Conservation (phyloP, 1,140 invertebrate genomes). For the Scaptomyza graminum region DNA sequence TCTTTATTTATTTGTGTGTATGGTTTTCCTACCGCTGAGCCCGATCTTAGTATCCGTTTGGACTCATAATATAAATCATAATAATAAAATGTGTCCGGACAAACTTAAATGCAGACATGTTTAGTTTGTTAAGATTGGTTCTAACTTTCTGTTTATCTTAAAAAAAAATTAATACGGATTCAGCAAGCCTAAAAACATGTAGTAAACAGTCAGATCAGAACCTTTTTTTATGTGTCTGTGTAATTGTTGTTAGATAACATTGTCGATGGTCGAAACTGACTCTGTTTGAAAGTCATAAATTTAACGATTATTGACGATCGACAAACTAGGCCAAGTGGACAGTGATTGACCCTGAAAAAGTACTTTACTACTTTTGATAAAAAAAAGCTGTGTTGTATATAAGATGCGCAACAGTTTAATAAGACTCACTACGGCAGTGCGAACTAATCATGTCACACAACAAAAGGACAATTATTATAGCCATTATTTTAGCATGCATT, state of each 20-base stretch:
- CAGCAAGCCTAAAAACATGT: too few species aligned
- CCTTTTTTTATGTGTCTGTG: too few species aligned
- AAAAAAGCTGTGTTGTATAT: background rate
- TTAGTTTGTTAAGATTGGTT: too few species aligned
- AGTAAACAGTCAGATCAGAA: too few species aligned
- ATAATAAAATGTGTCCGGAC: too few species aligned
- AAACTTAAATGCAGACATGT: too few species aligned
- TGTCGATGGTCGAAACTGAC: conserved; percentile 23
- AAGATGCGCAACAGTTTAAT: conserved; percentile 2
- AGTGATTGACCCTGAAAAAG: conserved; percentile 33
- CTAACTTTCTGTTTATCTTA: too few species aligned
- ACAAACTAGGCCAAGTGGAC: conserved; percentile 71
- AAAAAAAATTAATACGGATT: too few species aligned
- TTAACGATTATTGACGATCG: conserved; percentile 38
- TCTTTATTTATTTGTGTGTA: too few species aligned
- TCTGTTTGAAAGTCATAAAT: conserved; percentile 17
- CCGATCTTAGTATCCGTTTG: too few species aligned
- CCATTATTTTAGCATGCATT: background rate
- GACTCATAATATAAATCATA: too few species aligned
- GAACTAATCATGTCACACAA: conserved; percentile 33
- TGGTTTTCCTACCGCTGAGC: too few species aligned
- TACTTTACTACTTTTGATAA: conserved; percentile 6
- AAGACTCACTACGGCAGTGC: conserved; percentile 7
- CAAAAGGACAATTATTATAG: conserved; percentile 15
- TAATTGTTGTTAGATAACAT: conserved; percentile 21